Evolutionary conservation across 2,888 invertebrate genomes (phyloP), one percentile per base, ranked within the genome.

Genomic region (Cheilosia urbana): DNA sequence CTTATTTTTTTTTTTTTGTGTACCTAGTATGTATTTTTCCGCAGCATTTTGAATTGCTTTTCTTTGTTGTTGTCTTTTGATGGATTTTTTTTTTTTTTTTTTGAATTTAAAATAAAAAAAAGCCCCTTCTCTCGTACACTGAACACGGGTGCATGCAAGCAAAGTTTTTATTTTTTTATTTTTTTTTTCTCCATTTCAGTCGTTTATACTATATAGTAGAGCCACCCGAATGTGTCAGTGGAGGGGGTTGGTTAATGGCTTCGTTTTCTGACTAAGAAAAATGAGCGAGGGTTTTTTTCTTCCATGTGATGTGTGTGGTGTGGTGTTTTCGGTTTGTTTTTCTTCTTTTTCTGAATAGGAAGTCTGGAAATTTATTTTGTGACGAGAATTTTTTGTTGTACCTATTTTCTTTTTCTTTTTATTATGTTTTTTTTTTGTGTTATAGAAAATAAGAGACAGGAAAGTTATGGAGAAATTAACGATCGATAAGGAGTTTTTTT

Each of bases 191-290:
- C 34, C 60, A 53, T 51, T 76, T 68, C 42, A 68, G 68, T 76
- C 68, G 68, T 68, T 66, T 76, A 37, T 37, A 37, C 7, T 47
- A 68, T 77, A 72, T 27, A 21, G 45, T 30, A 40, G 17, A 40
- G 40, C 76, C 75, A 71, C 65, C 71, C 71, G 53, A 62, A 49
- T 53, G 30, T 55, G 27, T 55, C n/a, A 42, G 57, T 17, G 57
- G 63, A 68, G 73, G 69, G 82, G 83, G 73, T 75, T 79, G 73
- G 49, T 78, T 73, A 49, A 49, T 78, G 78, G 72, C 73, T 83
- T 68, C 73, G 73, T 68, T 73, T 63, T 71, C 62, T 83, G 78
- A 78, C 83, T 79, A 84, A 84, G 79, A 79, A 79, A 84, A 83
- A 83, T 83, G 78, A 78, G 42, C 68, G 42, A 63, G 69, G 62